Base-by-base conservation (phyloP, 2,888 invertebrate genomes). In the Yponomeuta cagnagella region DNA sequence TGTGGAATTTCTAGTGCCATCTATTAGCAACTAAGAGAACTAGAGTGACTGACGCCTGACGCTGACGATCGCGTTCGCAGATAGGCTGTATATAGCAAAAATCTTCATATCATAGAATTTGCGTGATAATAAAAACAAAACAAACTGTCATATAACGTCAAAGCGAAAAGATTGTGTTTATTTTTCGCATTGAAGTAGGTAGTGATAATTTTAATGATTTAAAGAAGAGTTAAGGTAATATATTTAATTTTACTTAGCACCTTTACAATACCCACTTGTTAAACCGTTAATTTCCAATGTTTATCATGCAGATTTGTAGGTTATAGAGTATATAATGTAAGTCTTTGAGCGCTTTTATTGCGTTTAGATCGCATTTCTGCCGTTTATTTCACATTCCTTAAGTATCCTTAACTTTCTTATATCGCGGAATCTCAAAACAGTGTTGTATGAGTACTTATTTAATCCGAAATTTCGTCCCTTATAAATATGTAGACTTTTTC, bases 101-200 rank as follows among this genome's bases (percentile, higher is more conserved):
- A 58, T 15, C 15, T 15, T 58, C 15, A 15, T 12, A 5, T 58
- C 15, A 15, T 58, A 1, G 52, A 2, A 52, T 52, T 52, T 52
- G 52, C 52, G 52, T 58, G 52, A 52, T 15, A 12, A 58, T 4
- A 58, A 58, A 30, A 31, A n/a, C 6, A 15, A 63, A 63, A 63
- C 15, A 65, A 65, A 65, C 64, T 31, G 30, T 64, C 30, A 65
- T 9, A 33, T 30, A 10, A 64, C 33, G 65, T 65, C 65, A 65
- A 65, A 65, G 3, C 10, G 64, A 63, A 37, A 72, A 72, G 74
- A 74, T 72, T 74, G 74, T 74, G 74, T 65, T 65, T 65, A 10
- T 65, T 74, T 74, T 74, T 12, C 15, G 52, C 52, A 15, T 58
- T 15, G 15, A 58, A 58, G 15, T 6, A 58, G 52, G 15, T 6